Conservation (phyloP, 2,797 vertebrate species). For the Neolamprologus multifasciatus region DNA sequence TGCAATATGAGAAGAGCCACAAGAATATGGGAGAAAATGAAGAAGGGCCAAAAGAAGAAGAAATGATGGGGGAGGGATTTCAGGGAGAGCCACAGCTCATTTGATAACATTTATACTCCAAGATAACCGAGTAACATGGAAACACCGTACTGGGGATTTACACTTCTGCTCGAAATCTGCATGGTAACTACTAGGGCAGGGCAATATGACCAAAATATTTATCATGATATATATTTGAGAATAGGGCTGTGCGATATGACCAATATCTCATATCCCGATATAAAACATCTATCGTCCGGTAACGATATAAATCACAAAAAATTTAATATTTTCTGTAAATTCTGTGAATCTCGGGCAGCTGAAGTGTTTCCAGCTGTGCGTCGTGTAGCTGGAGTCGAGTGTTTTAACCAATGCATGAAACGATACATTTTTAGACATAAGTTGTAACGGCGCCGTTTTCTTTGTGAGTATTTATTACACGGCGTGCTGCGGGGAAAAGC, state of each 20-base stretch:
- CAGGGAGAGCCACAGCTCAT: slow-evolving; percentile 64
- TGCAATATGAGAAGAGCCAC: not conserved
- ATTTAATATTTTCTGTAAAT: rapidly evolving
- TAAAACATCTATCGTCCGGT: not conserved
- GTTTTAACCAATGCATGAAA: not conserved
- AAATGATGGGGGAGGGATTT: slow-evolving; percentile 28
- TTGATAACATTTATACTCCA: slow-evolving; percentile 46
- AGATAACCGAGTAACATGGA: rapidly evolving
- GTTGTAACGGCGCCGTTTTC: rapidly evolving
- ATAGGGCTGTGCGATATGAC: no score
- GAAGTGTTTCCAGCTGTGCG: rapidly evolving
- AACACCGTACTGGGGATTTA: not conserved
- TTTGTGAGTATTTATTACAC: no score
- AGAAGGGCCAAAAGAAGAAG: not conserved
- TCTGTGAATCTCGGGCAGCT: rapidly evolving
- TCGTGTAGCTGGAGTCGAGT: rapidly evolving
- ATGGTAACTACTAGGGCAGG: not conserved
- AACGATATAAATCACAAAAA: not conserved
- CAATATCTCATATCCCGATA: not conserved
- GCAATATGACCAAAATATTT: not conserved
- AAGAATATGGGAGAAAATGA: not conserved
- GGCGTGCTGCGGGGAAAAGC: no score
- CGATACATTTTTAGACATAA: no score
- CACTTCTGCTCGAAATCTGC: not conserved
- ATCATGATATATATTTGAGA: not conserved